Conservation (phyloP, 2,113 vertebrate species). For the Hassar affinis region DNA sequence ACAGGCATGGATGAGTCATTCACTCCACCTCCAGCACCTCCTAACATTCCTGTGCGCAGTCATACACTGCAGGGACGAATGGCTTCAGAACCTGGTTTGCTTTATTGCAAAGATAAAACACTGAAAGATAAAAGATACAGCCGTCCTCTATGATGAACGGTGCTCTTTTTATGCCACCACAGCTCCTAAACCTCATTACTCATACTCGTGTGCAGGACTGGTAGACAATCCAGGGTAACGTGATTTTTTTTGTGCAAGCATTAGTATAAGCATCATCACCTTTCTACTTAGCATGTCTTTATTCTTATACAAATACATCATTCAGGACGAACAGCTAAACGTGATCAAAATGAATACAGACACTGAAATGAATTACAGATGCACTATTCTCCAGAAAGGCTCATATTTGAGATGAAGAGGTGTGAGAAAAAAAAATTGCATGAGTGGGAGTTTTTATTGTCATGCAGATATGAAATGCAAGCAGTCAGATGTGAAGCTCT, state of each 20-base stretch:
- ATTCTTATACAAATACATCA: not conserved
- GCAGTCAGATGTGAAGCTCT: not conserved
- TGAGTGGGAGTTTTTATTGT: not conserved
- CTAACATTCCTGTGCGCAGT: slow-evolving; percentile 25
- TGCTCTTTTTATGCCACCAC: not conserved
- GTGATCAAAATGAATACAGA: not conserved
- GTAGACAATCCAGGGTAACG: slow-evolving; percentile 4
- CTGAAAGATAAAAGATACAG: slow-evolving; percentile 13
- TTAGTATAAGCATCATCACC: not conserved
- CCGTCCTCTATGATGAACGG: slow-evolving; percentile 8
- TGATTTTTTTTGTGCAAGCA: not conserved
- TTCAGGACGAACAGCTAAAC: not conserved
- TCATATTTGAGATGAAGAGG: not conserved
- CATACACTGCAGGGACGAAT: not conserved
- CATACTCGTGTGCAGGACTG: slow-evolving; percentile 5
- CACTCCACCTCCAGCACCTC: slow-evolving; percentile 13
- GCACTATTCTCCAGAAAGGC: not conserved
- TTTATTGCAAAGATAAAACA: slow-evolving; percentile 18
- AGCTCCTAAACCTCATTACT: slow-evolving; percentile 3
- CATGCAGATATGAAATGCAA: not conserved
- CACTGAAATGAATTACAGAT: not conserved
- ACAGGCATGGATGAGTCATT: slow-evolving; percentile 27
- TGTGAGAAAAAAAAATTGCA: not conserved
- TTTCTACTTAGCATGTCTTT: not conserved
- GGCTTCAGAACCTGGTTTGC: slow-evolving; percentile 11